These are phyloP conservation scores for Helarctos malayanus DNA, from an alignment of 2,797 vertebrate species.

Conservation along the genomic window DNA sequence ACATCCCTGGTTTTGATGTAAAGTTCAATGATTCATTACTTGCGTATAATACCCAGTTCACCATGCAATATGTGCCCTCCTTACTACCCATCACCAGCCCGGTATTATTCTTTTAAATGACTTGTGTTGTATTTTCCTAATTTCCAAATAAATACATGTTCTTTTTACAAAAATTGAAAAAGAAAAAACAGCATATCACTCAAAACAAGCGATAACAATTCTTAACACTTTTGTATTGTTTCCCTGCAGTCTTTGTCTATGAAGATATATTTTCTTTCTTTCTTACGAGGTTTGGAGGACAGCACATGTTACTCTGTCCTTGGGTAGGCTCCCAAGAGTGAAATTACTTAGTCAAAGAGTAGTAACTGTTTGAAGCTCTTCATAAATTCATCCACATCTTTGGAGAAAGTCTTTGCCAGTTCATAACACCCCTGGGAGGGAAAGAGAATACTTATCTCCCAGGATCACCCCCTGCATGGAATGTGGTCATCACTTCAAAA, in stretches of 20 bases:
- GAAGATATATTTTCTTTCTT: not conserved
- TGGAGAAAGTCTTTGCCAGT: not conserved
- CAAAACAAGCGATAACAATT: not conserved
- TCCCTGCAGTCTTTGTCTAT: not conserved
- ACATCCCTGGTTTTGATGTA: too few relatives aligned
- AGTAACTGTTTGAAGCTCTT: not conserved
- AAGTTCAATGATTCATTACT: too few relatives aligned
- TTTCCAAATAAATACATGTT: not conserved
- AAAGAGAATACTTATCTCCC: not conserved
- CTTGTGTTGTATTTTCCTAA: not conserved
- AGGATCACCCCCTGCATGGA: too few relatives aligned
- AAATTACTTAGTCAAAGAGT: not conserved
- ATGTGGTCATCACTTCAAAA: not conserved
- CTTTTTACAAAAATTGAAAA: not conserved
- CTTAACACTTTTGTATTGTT: not conserved
- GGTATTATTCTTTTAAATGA: not conserved
- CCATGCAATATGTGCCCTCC: too few relatives aligned
- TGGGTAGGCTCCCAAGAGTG: not conserved
- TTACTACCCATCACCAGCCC: too few relatives aligned
- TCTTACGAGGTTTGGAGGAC: not conserved
- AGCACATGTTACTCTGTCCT: not conserved
- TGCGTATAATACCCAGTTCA: too few relatives aligned
- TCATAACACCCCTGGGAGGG: not conserved
- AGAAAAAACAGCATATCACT: not conserved
- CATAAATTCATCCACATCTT: not conserved